These are phyloP conservation scores for Anoura caudifer DNA, from an alignment of 2,113 vertebrate genomes.

Conservation along the genomic window DNA sequence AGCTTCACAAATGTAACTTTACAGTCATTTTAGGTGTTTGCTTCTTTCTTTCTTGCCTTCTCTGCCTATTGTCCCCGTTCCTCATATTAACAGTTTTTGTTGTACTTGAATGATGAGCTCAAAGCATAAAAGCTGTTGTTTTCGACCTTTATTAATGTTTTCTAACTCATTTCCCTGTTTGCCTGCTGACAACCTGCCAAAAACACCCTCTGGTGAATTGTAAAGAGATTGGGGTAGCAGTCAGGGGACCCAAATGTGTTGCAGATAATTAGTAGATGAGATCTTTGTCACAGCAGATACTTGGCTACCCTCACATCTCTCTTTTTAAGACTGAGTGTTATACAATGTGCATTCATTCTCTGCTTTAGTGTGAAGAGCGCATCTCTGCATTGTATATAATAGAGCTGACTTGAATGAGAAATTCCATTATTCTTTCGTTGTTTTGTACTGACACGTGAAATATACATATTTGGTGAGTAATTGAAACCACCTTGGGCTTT, in stretches of 20 bases:
- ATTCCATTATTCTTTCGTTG: slow-evolving; percentile 43
- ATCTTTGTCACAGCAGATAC: slow-evolving; percentile 78
- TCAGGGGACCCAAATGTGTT: slow-evolving; percentile 73
- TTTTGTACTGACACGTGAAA: not conserved
- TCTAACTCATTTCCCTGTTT: slow-evolving; percentile 74
- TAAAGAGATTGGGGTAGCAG: slow-evolving; percentile 74
- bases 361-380: slow-evolving; percentile 41
- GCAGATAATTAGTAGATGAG: slow-evolving; percentile 77
- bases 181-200: slow-evolving; percentile 78
- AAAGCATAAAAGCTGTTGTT: slow-evolving; percentile 73
- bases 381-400: not conserved
- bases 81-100: slow-evolving; percentile 62
- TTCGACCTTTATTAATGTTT: slow-evolving; percentile 82
- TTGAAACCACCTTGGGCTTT: not conserved
- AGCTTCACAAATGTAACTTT: slow-evolving; percentile 47
- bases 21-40: not conserved
- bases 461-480: slow-evolving; percentile 37
- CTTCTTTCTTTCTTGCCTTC: not conserved
- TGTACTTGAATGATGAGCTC: slow-evolving; percentile 67
- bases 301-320: slow-evolving; percentile 73
- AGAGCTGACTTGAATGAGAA: slow-evolving; percentile 34
- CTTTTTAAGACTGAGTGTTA: slow-evolving; percentile 72
- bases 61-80: slow-evolving; percentile 55
- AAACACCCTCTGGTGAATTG: slow-evolving; percentile 77
- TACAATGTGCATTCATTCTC: slow-evolving; percentile 54